Conservation (phyloP, 1,140 invertebrate genomes). For the Panonychus citri region DNA sequence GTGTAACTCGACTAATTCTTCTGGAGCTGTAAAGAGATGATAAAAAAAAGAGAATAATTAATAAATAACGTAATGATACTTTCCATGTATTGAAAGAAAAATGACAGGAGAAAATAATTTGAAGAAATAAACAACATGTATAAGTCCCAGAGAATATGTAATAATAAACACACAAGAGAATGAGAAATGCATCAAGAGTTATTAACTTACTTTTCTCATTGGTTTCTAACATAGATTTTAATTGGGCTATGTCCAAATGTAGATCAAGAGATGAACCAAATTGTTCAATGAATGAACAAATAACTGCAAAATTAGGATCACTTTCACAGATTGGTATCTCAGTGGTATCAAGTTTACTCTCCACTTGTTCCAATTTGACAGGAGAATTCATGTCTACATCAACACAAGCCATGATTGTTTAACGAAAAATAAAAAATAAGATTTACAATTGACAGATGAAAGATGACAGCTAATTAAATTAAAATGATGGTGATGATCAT, state of each 20-base stretch:
- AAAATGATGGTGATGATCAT: too few relatives aligned
- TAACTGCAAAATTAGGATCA: constrained; percentile 85
- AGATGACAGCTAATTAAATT: too few relatives aligned
- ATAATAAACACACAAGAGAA: too few relatives aligned
- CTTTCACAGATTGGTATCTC: constrained; percentile 33
- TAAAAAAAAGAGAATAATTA: background rate
- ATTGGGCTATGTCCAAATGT: constrained; percentile 32
- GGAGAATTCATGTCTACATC: too few relatives aligned
- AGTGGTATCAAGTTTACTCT: background rate
- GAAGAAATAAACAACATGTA: too few relatives aligned
- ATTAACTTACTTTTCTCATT: constrained; percentile 41
- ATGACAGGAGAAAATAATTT: too few relatives aligned
- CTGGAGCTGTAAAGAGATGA: constrained; percentile 11
- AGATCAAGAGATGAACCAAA: constrained; percentile 58
- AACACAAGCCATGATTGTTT: too few relatives aligned
- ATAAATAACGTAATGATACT: background rate
- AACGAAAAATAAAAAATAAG: too few relatives aligned
- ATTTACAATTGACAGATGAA: too few relatives aligned
- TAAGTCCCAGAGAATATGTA: too few relatives aligned
- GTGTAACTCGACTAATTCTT: constrained; percentile 52
- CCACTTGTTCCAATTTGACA: background rate
- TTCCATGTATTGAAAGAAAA: too few relatives aligned
- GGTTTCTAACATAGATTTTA: constrained; percentile 68
- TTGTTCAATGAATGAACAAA: constrained; percentile 73
- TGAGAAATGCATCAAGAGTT: background rate